Percentiles rank a stretch among this genome's conserved stretches.
phyloP scores from a whole-genome alignment of 2,113 vertebrate genomes.

The Alethe diademata region DNA sequence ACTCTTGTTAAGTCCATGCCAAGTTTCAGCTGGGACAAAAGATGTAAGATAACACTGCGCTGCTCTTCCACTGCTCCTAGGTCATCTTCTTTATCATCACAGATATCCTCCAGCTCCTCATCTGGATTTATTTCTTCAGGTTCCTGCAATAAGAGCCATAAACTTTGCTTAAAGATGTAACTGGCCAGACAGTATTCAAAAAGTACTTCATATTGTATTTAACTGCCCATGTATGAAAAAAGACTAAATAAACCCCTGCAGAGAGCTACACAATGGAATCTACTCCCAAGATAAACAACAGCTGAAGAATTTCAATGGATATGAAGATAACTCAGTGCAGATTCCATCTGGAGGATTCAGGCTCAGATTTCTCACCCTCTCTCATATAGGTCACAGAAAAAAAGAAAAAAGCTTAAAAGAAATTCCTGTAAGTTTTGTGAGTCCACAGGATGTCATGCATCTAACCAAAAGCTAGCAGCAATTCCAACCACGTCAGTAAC shows the following conservation, averaged over 20 bases:
- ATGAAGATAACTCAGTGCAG: background rate
- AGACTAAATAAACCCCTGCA: background rate
- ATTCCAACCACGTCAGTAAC: background rate
- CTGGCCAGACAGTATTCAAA: background rate
- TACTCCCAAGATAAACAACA: background rate
- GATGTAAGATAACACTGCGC: conserved; percentile 95
- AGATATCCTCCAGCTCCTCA: conserved; percentile 88
- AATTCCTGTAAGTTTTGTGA: background rate
- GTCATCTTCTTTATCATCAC: conserved; percentile 87
- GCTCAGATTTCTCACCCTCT: background rate
- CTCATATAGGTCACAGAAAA: background rate
- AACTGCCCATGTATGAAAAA: background rate
- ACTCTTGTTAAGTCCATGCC: conserved; percentile 99
- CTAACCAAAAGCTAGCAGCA: background rate
- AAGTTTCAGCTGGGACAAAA: conserved; percentile 96
- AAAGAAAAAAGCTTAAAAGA: background rate
- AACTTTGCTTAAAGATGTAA: background rate
- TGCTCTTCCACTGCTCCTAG: conserved; percentile 94
- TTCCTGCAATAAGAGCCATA: conserved; percentile 74
- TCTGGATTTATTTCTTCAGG: conserved; percentile 88
- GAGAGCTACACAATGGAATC: background rate
- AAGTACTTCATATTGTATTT: background rate
- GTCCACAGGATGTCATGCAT: background rate
- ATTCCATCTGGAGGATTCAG: background rate
- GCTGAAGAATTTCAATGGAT: background rate